Evolutionary conservation across 2,888 invertebrate genomes (phyloP), one percentile per base, ranked within the genome.

Genomic region (Hirtodrosophila trivittata): DNA sequence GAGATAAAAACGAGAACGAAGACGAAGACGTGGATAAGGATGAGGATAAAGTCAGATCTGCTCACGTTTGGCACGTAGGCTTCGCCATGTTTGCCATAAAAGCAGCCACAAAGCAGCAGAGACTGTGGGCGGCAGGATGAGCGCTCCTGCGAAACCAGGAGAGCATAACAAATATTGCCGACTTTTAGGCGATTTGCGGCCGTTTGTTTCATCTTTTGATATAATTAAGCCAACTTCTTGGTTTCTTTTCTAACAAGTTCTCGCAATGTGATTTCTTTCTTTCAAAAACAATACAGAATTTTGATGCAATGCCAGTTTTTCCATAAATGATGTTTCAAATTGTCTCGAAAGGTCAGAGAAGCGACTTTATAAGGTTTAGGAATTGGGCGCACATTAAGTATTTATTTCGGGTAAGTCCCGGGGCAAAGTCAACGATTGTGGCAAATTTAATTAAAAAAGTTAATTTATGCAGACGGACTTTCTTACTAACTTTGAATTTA

Each of bases 391-490:
- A 41, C 38, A 57, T 71, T 75, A 70, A 51, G 57, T 54, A 75
- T 70, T 32, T 57, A 66, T 45, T 39, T 42, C 42, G 37, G n/a
- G 52, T 10, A 14, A 8, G 7, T 13, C 25, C 7, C 38, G 21
- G 41, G 12, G 35, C 33, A 42, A 41, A 47, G 58, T 32, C 6
- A 41, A 30, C 30, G 8, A 35, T 41, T 33, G 21, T 7, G 16
- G 12, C 6, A 9, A 66, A 80, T 67, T 82, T 87, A 87, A 82
- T 82, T 82, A 82, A 87, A 86, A 47, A 63, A 68, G 66, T 72
- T 75, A 69, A 72, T 75, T 65, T 66, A 73, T 69, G 42, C 58
- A 46, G 35, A 30, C 51, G 2, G 52, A 25, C n/a, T 41, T 50
- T 47, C 3, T 1, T 14, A 1, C 1, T 12, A 9, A 21, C 30